Evolutionary conservation across 2,113 vertebrate species (phyloP).

Genomic region (Colinus virginianus): DNA sequence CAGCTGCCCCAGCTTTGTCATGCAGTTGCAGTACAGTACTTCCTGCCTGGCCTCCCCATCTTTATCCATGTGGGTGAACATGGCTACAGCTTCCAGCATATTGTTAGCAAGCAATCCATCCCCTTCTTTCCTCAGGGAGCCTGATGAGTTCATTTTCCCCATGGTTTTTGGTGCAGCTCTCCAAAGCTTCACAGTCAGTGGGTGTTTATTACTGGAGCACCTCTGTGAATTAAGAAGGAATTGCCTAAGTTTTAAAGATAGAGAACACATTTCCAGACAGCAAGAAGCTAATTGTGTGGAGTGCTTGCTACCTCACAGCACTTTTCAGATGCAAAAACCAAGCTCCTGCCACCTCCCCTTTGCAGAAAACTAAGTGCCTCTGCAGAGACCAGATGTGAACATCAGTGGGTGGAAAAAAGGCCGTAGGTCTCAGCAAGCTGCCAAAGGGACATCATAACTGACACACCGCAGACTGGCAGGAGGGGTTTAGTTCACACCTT

Average conservation of each 20-base stretch:
- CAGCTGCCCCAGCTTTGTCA: neutral
- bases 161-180: neutral
- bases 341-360: neutral
- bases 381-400: neutral
- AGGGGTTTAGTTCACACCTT: neutral
- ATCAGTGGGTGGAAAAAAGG: neutral
- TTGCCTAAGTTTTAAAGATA: neutral
- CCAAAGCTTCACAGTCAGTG: neutral
- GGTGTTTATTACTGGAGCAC: neutral
- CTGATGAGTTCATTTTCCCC: neutral
- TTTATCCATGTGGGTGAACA: neutral
- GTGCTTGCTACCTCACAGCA: neutral
- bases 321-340: neutral
- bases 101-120: too few relatives aligned
- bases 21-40: neutral
- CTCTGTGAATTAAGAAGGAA: neutral
- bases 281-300: rapidly evolving
- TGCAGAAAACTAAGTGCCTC: neutral
- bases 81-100: too few relatives aligned
- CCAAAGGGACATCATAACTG: neutral
- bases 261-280: neutral
- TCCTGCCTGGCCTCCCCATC: neutral
- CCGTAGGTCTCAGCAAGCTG: neutral
- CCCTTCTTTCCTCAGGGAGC: rapidly evolving
- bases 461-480: neutral